Conservation (phyloP, 2,888 invertebrate species). For the Eremobia ochroleuca region DNA sequence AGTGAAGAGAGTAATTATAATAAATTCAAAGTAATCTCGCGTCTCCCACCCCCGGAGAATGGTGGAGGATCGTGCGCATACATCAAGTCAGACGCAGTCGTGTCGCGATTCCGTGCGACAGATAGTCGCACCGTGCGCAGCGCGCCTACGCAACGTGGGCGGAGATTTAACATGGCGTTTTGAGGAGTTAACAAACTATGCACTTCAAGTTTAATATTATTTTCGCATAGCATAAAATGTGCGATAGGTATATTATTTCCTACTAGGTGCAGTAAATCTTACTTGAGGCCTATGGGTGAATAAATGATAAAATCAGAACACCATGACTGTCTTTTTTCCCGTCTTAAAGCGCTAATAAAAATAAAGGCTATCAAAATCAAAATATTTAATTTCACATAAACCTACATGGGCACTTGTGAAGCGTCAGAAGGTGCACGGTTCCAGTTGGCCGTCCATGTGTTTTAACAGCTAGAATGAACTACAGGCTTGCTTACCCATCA, state of each 20-base stretch:
- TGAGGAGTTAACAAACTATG: conserved; percentile 53
- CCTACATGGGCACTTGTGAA: neutral
- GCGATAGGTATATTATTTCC: conserved; percentile 19
- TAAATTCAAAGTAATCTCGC: conserved; percentile 62
- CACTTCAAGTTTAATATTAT: conserved; percentile 47
- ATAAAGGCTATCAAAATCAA: neutral
- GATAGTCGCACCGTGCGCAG: conserved; percentile 71
- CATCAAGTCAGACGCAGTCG: conserved; percentile 69
- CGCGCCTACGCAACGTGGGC: conserved; percentile 71
- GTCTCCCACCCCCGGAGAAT: conserved; percentile 64
- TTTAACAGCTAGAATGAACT: neutral
- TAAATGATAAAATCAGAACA: conserved; percentile 5
- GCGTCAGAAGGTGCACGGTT: neutral
- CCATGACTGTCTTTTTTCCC: neutral
- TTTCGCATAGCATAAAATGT: conserved; percentile 28
- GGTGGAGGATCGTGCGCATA: conserved; percentile 68
- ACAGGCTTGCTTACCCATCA: neutral
- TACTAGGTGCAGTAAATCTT: neutral
- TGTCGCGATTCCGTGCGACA: conserved; percentile 73
- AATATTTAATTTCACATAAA: neutral
- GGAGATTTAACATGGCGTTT: conserved; percentile 59
- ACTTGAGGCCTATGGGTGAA: neutral
- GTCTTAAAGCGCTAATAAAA: too few species aligned
- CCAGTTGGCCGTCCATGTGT: neutral
- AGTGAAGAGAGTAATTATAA: conserved; percentile 60